Conservation (phyloP, 2,797 vertebrate genomes). For the Choloepus didactylus region DNA sequence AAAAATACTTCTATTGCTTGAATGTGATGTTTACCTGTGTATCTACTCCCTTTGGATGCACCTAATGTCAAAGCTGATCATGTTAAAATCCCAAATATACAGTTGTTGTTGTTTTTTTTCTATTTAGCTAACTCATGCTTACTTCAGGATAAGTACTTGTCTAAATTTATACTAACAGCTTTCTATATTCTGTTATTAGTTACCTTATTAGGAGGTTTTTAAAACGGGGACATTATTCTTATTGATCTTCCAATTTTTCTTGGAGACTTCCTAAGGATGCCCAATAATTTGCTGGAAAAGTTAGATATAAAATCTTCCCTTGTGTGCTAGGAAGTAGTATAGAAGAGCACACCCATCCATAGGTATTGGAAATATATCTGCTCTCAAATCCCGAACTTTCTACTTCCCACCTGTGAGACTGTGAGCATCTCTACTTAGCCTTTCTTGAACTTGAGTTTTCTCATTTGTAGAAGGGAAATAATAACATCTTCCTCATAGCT, state of each 20-base stretch:
- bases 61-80: neutral
- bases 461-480: neutral
- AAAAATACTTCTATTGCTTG: neutral
- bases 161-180: neutral
- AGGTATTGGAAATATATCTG: neutral
- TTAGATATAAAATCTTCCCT: neutral
- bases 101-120: neutral
- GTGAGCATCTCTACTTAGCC: neutral
- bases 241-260: neutral
- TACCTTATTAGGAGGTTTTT: neutral
- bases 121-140: neutral
- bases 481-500: neutral
- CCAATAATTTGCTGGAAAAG: neutral
- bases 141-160: conserved; percentile 20
- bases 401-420: neutral
- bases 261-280: neutral
- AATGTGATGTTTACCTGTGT: neutral
- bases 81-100: neutral
- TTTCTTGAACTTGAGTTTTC: neutral
- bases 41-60: neutral
- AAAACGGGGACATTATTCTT: neutral
- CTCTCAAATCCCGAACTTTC: neutral
- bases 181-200: neutral
- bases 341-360: neutral
- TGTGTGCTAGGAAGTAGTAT: neutral